phyloP scores from a whole-genome alignment of 1,140 invertebrate species.

The Capitella teleta region DNA sequence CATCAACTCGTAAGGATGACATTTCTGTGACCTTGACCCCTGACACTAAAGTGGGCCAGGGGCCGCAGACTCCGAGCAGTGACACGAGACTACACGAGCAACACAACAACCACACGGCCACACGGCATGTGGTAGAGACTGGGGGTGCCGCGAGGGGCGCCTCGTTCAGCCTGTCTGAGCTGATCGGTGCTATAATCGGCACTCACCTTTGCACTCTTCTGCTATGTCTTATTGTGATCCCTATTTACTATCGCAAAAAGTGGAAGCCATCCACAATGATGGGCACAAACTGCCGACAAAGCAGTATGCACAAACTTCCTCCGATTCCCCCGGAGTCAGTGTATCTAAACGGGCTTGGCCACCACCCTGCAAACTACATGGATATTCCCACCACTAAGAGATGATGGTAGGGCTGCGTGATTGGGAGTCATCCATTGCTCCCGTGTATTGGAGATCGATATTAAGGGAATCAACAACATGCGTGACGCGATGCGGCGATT shows the following conservation, averaged over 20 bases:
- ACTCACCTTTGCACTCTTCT: conserved; percentile 37
- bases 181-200: conserved; percentile 33
- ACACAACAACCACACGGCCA: neutral
- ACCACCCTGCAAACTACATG: neutral
- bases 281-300: too few relatives aligned
- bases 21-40: neutral
- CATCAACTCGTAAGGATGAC: too few relatives aligned
- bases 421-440: too few relatives aligned
- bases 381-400: conserved; percentile 1
- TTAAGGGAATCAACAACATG: too few relatives aligned
- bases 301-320: neutral
- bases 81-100: neutral
- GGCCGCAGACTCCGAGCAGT: neutral
- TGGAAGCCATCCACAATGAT: neutral
- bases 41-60: neutral
- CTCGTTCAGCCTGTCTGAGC: conserved; percentile 31
- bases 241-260: conserved; percentile 21
- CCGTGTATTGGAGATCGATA: too few relatives aligned
- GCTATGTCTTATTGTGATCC: conserved; percentile 28
- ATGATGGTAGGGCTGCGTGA: too few relatives aligned
- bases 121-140: neutral
- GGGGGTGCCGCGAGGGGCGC: too few relatives aligned
- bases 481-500: too few relatives aligned
- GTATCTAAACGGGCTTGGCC: conserved; percentile 6
- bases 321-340: neutral